phyloP scores from a whole-genome alignment of 2,888 invertebrate species.

The Cremastobaeus sp. region DNA sequence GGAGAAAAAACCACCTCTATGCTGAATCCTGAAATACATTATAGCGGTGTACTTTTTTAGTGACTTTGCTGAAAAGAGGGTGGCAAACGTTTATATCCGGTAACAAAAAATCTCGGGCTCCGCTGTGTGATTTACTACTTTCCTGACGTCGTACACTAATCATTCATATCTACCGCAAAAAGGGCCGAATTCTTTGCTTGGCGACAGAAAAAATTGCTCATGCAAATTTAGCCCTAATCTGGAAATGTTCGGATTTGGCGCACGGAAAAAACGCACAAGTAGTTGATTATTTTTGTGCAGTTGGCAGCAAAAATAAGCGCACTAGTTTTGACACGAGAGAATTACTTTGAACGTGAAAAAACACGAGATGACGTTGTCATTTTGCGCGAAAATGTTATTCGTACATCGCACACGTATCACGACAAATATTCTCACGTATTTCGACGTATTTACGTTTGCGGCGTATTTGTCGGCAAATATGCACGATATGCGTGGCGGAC shows the following conservation, averaged over 20 bases:
- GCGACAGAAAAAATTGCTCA: no score
- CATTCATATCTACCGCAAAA: constrained; percentile 20
- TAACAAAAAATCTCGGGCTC: constrained; percentile 40
- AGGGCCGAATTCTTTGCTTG: no score
- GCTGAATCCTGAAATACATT: constrained; percentile 37
- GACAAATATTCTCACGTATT: constrained; percentile 44
- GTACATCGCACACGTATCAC: constrained; percentile 16
- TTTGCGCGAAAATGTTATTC: constrained; percentile 35
- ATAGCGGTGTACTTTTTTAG: constrained; percentile 40
- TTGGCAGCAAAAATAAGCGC: no score
- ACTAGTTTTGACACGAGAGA: no score
- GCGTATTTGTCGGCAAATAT: constrained; percentile 45
- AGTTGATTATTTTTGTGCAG: no score
- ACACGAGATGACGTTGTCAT: constrained; percentile 19
- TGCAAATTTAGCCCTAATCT: no score
- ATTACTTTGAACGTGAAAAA: constrained; percentile 1
- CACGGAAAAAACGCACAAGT: no score
- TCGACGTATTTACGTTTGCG: constrained; percentile 47
- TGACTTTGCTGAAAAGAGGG: constrained; percentile 35
- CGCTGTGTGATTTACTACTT: constrained; percentile 48
- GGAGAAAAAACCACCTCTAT: constrained; percentile 22
- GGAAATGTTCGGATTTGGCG: no score
- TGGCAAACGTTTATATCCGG: constrained; percentile 31
- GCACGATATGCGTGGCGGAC: constrained; percentile 27
- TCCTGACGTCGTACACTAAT: constrained; percentile 31